These are phyloP conservation scores for Heteronetta atricapilla DNA, from an alignment of 2,113 vertebrate genomes.

Conservation along the genomic window DNA sequence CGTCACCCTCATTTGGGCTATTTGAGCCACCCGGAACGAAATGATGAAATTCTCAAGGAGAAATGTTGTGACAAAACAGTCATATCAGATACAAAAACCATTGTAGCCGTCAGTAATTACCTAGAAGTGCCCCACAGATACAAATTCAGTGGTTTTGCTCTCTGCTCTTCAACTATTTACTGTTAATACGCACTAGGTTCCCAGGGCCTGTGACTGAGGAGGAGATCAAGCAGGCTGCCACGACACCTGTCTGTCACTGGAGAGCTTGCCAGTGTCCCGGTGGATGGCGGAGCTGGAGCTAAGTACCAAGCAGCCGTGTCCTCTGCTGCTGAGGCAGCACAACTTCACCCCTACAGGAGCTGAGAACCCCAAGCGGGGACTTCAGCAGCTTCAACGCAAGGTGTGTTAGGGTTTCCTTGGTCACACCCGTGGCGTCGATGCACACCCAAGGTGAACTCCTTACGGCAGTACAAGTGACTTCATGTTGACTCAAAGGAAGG, in stretches of 20 bases:
- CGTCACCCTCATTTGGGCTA: background rate
- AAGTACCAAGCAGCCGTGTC: background rate
- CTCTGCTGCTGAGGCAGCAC: background rate
- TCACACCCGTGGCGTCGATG: rapidly evolving
- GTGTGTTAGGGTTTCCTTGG: background rate
- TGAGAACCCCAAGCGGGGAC: background rate
- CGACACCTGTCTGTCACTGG: background rate
- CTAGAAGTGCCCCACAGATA: background rate
- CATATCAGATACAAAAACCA: background rate
- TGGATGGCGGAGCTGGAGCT: background rate
- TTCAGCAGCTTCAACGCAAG: background rate
- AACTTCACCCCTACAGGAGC: background rate
- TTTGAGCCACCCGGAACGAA: background rate
- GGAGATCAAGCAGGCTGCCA: background rate
- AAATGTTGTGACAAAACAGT: background rate
- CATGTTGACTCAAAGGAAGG: background rate
- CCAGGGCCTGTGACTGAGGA: background rate
- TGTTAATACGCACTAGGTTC: background rate
- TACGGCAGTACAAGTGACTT: background rate
- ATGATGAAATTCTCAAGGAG: background rate
- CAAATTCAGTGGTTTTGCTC: background rate
- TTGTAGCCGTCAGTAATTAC: background rate
- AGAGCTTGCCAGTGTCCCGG: background rate
- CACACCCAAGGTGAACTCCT: background rate
- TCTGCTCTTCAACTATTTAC: background rate